Conservation (phyloP, 2,113 vertebrate species). For the Oxyruncus cristatus region DNA sequence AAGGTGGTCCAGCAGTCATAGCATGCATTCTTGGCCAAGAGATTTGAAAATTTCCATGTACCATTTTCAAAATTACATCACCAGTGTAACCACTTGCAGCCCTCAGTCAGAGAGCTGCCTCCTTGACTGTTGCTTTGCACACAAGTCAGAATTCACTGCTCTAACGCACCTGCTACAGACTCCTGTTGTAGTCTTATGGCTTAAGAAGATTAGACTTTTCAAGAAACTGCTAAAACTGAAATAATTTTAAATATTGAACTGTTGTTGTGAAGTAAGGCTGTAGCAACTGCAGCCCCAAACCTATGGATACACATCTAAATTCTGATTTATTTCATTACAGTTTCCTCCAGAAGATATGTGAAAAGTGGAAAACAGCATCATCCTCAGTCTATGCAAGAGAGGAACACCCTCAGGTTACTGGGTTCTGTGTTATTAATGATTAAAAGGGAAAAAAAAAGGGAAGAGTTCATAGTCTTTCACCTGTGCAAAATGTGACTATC, state of each 20-base stretch:
- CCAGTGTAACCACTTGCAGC: background rate
- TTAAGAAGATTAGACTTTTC: background rate
- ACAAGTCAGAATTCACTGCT: background rate
- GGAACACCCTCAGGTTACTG: background rate
- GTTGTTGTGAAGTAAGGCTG: background rate
- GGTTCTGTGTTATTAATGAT: background rate
- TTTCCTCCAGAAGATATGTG: background rate
- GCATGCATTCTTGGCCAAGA: fast-evolving
- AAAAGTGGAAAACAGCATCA: background rate
- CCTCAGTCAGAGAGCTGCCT: background rate
- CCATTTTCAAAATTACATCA: background rate
- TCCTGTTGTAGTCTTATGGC: background rate
- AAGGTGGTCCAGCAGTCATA: background rate
- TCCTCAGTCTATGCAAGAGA: background rate
- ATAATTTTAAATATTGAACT: background rate
- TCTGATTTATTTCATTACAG: background rate
- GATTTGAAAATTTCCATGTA: background rate
- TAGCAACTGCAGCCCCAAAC: background rate
- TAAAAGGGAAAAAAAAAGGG: background rate
- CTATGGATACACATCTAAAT: background rate
- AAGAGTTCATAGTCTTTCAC: background rate
- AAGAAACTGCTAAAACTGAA: background rate
- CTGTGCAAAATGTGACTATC: background rate
- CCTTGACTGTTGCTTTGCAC: background rate
- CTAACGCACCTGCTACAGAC: background rate